Conservation (phyloP, 2,888 invertebrate species). For the Amblyteles armatorius region DNA sequence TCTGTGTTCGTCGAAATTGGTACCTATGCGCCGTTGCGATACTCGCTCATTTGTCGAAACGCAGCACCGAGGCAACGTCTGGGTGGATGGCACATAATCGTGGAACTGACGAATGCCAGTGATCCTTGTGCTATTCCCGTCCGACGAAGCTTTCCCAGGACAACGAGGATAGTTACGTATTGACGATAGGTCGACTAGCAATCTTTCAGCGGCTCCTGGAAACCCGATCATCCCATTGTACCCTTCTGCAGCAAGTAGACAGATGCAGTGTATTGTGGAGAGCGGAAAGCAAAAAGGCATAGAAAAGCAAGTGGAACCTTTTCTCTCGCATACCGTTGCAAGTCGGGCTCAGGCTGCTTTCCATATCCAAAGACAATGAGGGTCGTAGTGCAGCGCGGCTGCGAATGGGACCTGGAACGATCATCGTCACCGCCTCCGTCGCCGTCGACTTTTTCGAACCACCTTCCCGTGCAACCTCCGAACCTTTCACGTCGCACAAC, state of each 20-base stretch:
- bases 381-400: slow-evolving; percentile 14
- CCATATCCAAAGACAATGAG: slow-evolving; percentile 42
- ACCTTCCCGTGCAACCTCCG: slow-evolving; percentile 28
- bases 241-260: background rate
- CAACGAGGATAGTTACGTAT: background rate
- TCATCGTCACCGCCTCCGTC: slow-evolving; percentile 7
- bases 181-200: background rate
- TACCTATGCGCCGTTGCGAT: background rate
- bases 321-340: background rate
- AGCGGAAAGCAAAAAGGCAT: background rate
- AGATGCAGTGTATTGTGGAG: background rate
- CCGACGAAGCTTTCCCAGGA: background rate
- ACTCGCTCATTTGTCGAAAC: background rate
- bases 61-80: background rate
- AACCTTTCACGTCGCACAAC: slow-evolving; percentile 43
- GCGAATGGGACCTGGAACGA: slow-evolving; percentile 2
- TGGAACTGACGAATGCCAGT: background rate
- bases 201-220: background rate
- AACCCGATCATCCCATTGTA: background rate
- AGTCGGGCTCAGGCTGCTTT: slow-evolving; percentile 1
- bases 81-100: background rate
- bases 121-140: background rate
- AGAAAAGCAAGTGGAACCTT: background rate
- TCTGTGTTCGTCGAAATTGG: background rate
- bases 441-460: slow-evolving; percentile 19